Conservation (phyloP, 2,888 invertebrate species). For the Lasioglossum marginatum region DNA sequence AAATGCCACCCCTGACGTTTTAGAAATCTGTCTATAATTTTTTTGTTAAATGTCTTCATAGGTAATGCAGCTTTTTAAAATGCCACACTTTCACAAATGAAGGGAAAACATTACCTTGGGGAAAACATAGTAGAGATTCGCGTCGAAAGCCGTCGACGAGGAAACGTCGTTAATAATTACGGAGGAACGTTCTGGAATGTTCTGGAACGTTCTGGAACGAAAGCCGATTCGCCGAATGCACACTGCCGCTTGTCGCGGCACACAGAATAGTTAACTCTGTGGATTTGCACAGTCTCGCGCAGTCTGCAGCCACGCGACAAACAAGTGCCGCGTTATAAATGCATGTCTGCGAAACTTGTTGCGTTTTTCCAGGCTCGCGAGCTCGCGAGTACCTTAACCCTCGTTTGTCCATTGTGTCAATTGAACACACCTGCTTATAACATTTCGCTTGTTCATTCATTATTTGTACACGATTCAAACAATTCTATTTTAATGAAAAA, state of each 20-base stretch:
- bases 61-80: too few species aligned
- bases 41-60: too few species aligned
- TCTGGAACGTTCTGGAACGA: not conserved
- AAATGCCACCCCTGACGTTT: too few species aligned
- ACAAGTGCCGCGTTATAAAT: not conserved
- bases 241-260: not conserved
- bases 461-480: too few species aligned
- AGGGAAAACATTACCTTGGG: too few species aligned
- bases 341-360: not conserved
- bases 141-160: not conserved
- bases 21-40: too few species aligned
- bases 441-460: too few species aligned
- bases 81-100: too few species aligned
- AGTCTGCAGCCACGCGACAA: not conserved
- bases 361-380: not conserved
- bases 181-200: too few species aligned
- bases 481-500: too few species aligned
- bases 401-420: too few species aligned
- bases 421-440: too few species aligned
- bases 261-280: not conserved
- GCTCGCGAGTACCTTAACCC: not conserved
- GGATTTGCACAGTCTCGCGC: not conserved
- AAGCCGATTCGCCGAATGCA: not conserved
- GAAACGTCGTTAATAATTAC: not conserved
- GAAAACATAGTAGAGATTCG: not conserved